Conservation (phyloP, 2,113 vertebrate species). For the Castor canadensis region DNA sequence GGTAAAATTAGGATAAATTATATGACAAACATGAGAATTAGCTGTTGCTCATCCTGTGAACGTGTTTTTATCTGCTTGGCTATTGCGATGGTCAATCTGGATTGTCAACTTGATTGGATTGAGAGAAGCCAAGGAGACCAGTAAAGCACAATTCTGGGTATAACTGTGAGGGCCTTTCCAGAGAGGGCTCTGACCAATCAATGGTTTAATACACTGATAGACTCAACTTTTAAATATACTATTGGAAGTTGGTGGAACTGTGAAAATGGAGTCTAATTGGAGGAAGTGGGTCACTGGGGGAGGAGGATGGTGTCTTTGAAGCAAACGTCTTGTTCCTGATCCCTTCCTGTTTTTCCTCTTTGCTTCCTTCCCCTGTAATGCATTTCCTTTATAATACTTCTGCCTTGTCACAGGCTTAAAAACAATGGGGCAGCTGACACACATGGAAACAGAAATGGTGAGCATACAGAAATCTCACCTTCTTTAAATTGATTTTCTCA, state of each 20-base stretch:
- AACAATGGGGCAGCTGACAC: background rate
- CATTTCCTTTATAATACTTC: no score
- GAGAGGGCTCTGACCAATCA: background rate
- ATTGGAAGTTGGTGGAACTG: background rate
- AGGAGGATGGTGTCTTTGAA: no score
- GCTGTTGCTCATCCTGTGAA: background rate
- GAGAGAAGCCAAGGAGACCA: background rate
- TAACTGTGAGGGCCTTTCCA: background rate
- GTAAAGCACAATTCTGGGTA: background rate
- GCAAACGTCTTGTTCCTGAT: background rate
- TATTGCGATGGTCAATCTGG: background rate
- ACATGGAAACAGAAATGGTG: no score
- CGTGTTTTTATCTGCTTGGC: background rate
- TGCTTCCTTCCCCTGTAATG: background rate
- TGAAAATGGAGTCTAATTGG: background rate
- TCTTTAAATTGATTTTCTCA: background rate
- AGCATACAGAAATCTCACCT: background rate
- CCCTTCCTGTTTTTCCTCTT: background rate
- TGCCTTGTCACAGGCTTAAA: background rate
- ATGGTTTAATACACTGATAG: background rate
- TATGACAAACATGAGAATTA: background rate
- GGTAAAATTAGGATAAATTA: background rate
- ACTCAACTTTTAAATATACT: background rate
- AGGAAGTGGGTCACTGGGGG: background rate
- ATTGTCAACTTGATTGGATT: background rate